phyloP scores from a whole-genome alignment of 37 sponge, comb jelly and placozoan genomes.

The Diacarnus erythraeanus region DNA sequence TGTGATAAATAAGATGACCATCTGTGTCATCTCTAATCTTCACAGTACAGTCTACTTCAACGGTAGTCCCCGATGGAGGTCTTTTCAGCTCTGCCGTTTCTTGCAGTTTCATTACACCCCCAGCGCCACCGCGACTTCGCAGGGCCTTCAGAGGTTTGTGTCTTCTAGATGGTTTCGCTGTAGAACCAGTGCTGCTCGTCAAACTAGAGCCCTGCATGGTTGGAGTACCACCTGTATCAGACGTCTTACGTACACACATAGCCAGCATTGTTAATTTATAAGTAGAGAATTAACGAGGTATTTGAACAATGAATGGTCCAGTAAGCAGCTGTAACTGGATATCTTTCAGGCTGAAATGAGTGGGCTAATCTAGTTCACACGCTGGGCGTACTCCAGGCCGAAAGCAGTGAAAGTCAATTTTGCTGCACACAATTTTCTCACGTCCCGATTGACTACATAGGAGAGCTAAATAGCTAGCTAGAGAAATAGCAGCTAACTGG shows the following conservation, averaged over 20 bases:
- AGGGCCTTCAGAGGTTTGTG: constrained; percentile 28
- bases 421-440: too few relatives aligned
- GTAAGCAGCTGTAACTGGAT: neutral
- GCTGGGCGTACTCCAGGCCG: neutral
- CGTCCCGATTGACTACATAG: too few relatives aligned
- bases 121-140: constrained; percentile 8
- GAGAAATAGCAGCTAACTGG: too few relatives aligned
- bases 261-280: constrained; percentile 45
- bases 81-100: constrained; percentile 1
- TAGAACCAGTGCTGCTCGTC: constrained; percentile 19
- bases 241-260: constrained; percentile 78
- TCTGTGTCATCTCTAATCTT: constrained; percentile 83
- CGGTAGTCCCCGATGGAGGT: neutral
- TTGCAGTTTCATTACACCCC: neutral
- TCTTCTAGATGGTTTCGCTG: constrained; percentile 2
- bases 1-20: constrained; percentile 88
- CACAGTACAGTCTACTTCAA: constrained; percentile 26
- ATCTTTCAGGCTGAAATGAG: neutral
- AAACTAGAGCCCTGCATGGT: constrained; percentile 24
- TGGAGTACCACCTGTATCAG: constrained; percentile 34
- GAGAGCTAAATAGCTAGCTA: too few relatives aligned
- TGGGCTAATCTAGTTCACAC: too few relatives aligned
- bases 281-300: neutral
- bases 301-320: neutral
- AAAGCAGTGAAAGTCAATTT: neutral